Percentiles rank a stretch among this genome's conserved stretches.
Conservation (phyloP, 1,140 invertebrate genomes). For the Gryon sp. region DNA sequence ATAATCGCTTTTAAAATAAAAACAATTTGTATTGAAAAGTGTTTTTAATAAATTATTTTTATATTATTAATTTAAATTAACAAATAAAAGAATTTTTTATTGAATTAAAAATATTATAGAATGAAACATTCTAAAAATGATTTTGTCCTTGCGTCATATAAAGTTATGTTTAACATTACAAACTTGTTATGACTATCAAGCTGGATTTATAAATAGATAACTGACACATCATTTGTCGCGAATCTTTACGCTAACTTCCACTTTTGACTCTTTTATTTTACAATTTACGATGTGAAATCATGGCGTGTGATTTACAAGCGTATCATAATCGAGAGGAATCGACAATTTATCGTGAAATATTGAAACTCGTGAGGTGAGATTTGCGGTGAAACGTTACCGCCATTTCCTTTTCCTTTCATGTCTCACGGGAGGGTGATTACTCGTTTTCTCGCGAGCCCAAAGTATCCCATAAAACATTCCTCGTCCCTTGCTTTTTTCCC, state of each 20-base stretch:
- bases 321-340: conserved; percentile 76
- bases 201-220: too few relatives aligned
- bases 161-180: too few relatives aligned
- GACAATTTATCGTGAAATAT: conserved; percentile 74
- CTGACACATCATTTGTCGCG: conserved; percentile 46
- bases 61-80: too few relatives aligned
- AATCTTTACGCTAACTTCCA: conserved; percentile 13
- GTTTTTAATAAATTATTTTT: too few relatives aligned
- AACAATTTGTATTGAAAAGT: too few relatives aligned
- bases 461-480: conserved; percentile 60
- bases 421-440: conserved; percentile 63
- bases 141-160: too few relatives aligned
- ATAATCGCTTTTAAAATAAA: too few relatives aligned
- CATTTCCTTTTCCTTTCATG: conserved; percentile 54
- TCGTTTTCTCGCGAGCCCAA: conserved; percentile 52
- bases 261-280: conserved; percentile 66
- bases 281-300: conserved; percentile 70
- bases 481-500: conserved; percentile 46
- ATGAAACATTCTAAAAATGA: too few relatives aligned
- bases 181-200: too few relatives aligned
- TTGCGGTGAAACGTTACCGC: conserved; percentile 61
- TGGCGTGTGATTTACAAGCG: conserved; percentile 72
- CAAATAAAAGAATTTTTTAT: too few relatives aligned
- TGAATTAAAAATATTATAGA: too few relatives aligned
- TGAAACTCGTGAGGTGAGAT: conserved; percentile 69